Percentiles rank a stretch among this genome's conserved stretches.
Conservation (phyloP, 2,888 invertebrate genomes). For the Drosophila flavopinicola region DNA sequence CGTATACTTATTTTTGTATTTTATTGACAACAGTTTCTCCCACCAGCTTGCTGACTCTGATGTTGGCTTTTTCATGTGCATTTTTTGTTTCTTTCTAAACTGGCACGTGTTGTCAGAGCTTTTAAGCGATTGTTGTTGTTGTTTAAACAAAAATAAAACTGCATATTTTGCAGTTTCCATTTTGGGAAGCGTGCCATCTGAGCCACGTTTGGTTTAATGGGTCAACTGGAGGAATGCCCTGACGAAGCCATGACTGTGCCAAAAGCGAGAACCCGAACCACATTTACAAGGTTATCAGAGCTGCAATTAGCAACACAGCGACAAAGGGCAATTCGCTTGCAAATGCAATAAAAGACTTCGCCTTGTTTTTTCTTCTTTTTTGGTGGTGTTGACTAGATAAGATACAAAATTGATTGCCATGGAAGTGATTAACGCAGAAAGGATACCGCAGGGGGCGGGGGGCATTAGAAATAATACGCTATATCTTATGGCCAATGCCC, state of each 20-base stretch:
- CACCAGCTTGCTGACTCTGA: slow-evolving; percentile 26
- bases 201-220: slow-evolving; percentile 44
- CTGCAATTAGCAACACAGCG: background rate
- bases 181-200: slow-evolving; percentile 51
- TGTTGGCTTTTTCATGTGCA: slow-evolving; percentile 7
- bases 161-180: slow-evolving; percentile 39
- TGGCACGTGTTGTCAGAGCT: slow-evolving; percentile 38
- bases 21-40: slow-evolving; percentile 34
- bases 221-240: slow-evolving; percentile 40
- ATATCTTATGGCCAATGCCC: slow-evolving; percentile 11
- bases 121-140: slow-evolving; percentile 17
- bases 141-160: slow-evolving; percentile 23
- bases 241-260: slow-evolving; percentile 21
- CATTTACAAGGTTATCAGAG: slow-evolving; percentile 43
- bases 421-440: background rate
- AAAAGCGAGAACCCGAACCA: background rate
- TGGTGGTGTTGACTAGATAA: background rate
- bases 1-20: background rate
- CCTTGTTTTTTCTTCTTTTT: too few species aligned
- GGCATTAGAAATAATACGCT: background rate
- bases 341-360: background rate
- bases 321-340: background rate
- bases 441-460: background rate
- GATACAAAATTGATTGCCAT: background rate
- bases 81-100: slow-evolving; percentile 24